These are phyloP conservation scores for Ligdia adustata DNA, from an alignment of 2,888 invertebrate genomes.

Conservation along the genomic window DNA sequence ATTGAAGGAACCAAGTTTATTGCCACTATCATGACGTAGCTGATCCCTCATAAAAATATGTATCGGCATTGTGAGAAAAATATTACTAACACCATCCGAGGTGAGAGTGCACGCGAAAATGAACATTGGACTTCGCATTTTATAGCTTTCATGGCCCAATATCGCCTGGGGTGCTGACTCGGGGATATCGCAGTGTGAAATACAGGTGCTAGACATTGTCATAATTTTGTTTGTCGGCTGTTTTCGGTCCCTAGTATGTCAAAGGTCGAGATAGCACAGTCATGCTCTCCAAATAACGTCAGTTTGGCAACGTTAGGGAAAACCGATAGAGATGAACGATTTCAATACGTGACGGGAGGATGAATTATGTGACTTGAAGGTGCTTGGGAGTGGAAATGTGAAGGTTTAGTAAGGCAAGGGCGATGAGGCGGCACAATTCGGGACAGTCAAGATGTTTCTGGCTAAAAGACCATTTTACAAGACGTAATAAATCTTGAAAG, in stretches of 20 bases:
- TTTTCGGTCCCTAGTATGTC: conserved; percentile 42
- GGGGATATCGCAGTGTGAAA: conserved; percentile 57
- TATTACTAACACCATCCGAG: conserved; percentile 46
- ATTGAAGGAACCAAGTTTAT: conserved; percentile 73
- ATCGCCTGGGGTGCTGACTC: conserved; percentile 57
- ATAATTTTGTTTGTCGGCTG: conserved; percentile 51
- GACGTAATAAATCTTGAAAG: no score
- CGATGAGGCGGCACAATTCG: conserved; percentile 10
- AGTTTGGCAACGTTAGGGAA: conserved; percentile 29
- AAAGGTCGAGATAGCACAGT: conserved; percentile 33
- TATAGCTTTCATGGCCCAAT: conserved; percentile 50
- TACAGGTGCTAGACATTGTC: conserved; percentile 56
- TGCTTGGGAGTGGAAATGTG: conserved; percentile 2
- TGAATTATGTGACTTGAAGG: conserved; percentile 20
- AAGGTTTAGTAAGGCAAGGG: not conserved
- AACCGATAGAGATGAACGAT: conserved; percentile 29
- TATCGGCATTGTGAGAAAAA: conserved; percentile 72
- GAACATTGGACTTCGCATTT: conserved; percentile 57
- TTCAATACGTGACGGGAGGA: conserved; percentile 27
- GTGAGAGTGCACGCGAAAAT: conserved; percentile 53
- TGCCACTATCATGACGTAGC: conserved; percentile 73
- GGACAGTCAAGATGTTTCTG: not conserved
- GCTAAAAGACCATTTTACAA: not conserved
- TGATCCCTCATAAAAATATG: conserved; percentile 80
- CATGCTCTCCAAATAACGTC: conserved; percentile 40